These are phyloP conservation scores for Ptychodera flava DNA, from an alignment of 35 echinoderm and acorn worm species.

Conservation along the genomic window DNA sequence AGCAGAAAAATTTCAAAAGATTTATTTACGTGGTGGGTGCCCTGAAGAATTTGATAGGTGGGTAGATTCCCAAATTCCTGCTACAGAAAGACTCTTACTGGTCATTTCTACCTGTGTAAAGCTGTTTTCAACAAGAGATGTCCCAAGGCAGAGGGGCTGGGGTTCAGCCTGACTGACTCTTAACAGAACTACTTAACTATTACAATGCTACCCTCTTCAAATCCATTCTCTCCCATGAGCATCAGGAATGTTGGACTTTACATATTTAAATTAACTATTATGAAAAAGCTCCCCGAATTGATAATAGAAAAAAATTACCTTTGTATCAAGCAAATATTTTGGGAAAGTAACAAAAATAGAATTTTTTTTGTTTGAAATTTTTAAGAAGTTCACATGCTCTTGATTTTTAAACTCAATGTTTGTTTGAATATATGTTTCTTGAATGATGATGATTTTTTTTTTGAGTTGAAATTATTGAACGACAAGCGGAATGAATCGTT, in stretches of 20 bases:
- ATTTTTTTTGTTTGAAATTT: not conserved
- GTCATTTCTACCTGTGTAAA: too few relatives aligned
- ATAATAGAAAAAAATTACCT: not conserved
- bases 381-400: not conserved
- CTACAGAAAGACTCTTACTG: too few relatives aligned
- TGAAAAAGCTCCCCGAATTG: not conserved
- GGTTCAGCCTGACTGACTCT: not conserved
- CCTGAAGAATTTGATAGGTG: not conserved
- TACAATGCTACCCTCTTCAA: not conserved
- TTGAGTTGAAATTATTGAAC: not conserved
- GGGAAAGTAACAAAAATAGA: not conserved
- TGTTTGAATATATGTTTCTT: too few relatives aligned
- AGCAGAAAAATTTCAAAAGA: not conserved
- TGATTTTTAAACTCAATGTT: too few relatives aligned
- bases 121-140: too few relatives aligned
- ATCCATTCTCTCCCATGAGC: not conserved
- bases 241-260: not conserved
- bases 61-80: too few relatives aligned
- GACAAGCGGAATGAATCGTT: not conserved
- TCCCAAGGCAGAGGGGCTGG: not conserved
- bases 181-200: not conserved
- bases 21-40: not conserved
- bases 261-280: not conserved
- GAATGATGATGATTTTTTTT: too few relatives aligned
- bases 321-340: not conserved